Evolutionary conservation across 2,888 invertebrate species (phyloP), one percentile per base, ranked within the genome.

Genomic region (Ectemnius lituratus): DNA sequence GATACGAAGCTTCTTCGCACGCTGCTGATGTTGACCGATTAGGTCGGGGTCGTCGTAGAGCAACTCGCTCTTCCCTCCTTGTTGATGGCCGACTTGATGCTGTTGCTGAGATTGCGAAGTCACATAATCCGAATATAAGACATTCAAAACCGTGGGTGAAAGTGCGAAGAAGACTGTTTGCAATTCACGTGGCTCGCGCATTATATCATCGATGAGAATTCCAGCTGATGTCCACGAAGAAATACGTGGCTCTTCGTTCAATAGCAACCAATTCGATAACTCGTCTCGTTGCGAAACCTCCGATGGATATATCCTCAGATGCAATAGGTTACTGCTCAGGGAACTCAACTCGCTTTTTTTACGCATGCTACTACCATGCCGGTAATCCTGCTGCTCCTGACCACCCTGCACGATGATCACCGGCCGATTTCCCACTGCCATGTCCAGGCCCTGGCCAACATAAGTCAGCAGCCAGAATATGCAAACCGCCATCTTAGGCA

Each of bases 91-190:
- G 23, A 23, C 23, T 23, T 23, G 23, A 2, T 23, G 23, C 3
- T 23, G 37, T 11, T 37, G 37, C 37, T 37, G 37, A 5, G 62
- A 4, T 62, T 70, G 67, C 59, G 73, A 65, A 28, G 72, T 61
- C 46, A 63, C 56, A 68, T 80, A 69, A 2, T 81, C 79, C 56
- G 78, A 76, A 20, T 87, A 83, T 90, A 90, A 81, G 90, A 91
- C 67, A 90, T 91, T 82, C 89, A 88, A 82, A 75, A 91, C 87
- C 86, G 90, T 90, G 81, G 92, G 84, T 70, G 85, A 81, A 37
- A 84, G 71, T 66, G 85, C 85, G 85, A 85, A 79, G 49, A 83
- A 76, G 0, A 79, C 76, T 4, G 81, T 79, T 68, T 83, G 75
- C 16, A 81, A 76, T 57, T 81, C 83, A 27, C 73, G 64, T 5